Percentiles rank a stretch among this genome's conserved stretches.
Conservation (phyloP, 2,797 vertebrate species). For the Onychomys arenicola region DNA sequence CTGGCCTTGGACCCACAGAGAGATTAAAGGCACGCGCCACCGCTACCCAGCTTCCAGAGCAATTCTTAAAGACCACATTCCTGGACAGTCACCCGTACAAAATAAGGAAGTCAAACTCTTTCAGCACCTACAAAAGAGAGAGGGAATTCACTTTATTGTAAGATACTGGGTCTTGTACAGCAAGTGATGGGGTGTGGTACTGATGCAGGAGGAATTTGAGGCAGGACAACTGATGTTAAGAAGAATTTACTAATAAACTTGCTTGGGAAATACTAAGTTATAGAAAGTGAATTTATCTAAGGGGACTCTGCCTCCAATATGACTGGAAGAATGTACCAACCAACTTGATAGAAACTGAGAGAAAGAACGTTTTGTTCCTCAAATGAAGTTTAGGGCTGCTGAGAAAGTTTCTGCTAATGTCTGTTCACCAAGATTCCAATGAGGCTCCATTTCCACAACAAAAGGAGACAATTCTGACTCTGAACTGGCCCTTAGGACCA, state of each 20-base stretch:
- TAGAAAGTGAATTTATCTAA: not conserved
- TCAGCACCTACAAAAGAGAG: not conserved
- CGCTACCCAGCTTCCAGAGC: not conserved
- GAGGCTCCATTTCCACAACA: not conserved
- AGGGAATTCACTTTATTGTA: not conserved
- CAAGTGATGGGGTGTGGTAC: not conserved
- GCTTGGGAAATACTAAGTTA: not conserved
- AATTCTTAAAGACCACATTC: not conserved
- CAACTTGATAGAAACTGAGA: not conserved
- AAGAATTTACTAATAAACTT: not conserved
- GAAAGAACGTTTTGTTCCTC: not conserved
- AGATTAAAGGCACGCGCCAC: not conserved
- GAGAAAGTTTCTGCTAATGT: not conserved
- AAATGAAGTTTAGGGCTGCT: not conserved
- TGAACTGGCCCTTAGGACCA: too few species aligned
- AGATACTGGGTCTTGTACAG: not conserved
- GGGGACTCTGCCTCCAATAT: not conserved
- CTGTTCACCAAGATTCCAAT: not conserved
- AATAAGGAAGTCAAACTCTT: conserved; percentile 39
- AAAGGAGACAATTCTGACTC: not conserved
- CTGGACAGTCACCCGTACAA: not conserved
- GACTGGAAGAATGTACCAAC: not conserved
- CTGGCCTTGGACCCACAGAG: not conserved
- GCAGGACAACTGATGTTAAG: too few species aligned
- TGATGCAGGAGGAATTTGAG: not conserved